Evolutionary conservation across 2,797 vertebrate genomes (phyloP), one percentile per base, ranked within the genome.

Genomic region (Perodicticus potto): DNA sequence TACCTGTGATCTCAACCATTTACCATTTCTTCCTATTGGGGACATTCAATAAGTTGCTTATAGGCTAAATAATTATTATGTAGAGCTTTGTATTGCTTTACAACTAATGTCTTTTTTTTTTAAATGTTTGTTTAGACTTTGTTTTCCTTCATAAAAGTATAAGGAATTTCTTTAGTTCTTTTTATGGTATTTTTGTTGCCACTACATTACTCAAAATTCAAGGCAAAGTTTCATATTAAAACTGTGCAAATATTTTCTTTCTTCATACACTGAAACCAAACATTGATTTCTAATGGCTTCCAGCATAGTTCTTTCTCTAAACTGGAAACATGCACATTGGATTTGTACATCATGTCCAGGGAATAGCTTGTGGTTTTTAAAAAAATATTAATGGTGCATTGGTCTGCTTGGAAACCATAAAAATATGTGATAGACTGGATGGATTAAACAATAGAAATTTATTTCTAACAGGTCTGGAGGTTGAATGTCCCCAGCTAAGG

Each of bases 211-310:
- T 91, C 25, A 91, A 86, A 88, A 20, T 23, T 7, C 22, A 88
- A 87, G 27, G 6, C 32, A 76, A 59, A 73, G 3, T 34, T 92
- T 92, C 69, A 59, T 86, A 82, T 4, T 22, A 92, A 8, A 95
- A 86, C 32, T 77, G 9, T 25, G 23, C 2, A 59, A 93, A 73
- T 10, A 12, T 59, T 91, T 97, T 83, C 16, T 73, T 92, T 94
- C 22, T 53, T 40, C 83, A 16, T 72, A 83, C 43, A 72, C 13
- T 13, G 45, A 88, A 74, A 74, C 12, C 34, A 87, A 85, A 90
- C 78, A 82, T 83, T n/a, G 25, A 86, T 86, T 96, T 90, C 59
- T 86, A 59, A 82, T 55, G 34, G 34, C 17, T 87, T 87, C 76
- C 23, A 86, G 49, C 25, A 80, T 69, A 73, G 43, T 69, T 86